Evolutionary conservation across 2,113 vertebrate genomes (phyloP).

Genomic region (Tyrannus savana): DNA sequence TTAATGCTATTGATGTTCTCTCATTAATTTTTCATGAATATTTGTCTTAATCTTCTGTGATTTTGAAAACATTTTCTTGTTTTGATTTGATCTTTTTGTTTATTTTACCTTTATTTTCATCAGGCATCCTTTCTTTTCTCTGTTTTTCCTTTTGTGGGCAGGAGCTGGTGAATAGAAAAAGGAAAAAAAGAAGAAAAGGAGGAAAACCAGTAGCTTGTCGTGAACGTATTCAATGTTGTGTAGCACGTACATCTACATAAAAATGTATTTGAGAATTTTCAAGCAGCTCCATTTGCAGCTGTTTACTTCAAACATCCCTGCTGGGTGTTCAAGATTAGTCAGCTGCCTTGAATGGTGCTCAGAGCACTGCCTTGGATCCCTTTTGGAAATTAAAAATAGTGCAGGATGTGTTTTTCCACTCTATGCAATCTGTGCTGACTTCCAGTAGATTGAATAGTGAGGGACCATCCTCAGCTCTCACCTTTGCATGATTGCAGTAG

Average conservation of each 20-base stretch:
- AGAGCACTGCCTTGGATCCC: background rate
- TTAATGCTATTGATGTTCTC: accelerated
- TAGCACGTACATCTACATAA: background rate
- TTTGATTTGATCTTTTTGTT: background rate
- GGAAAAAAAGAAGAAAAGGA: background rate
- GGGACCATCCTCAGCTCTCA: accelerated
- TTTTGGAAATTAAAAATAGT: background rate
- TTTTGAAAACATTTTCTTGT: background rate
- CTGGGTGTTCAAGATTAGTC: background rate
- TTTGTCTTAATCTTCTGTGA: background rate
- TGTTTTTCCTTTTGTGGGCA: background rate
- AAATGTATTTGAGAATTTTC: background rate
- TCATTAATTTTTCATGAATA: background rate
- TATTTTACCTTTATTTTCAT: background rate
- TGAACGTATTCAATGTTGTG: background rate
- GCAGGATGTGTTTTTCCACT: background rate
- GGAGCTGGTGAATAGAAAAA: background rate
- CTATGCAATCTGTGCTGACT: background rate
- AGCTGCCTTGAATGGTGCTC: background rate
- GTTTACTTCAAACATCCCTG: background rate
- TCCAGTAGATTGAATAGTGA: background rate
- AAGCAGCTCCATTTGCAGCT: background rate
- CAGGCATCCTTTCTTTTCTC: background rate
- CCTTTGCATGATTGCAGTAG: background rate
- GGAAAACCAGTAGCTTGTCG: background rate